Base-by-base conservation (phyloP, 2,888 invertebrate species). In the Lypha dubia region DNA sequence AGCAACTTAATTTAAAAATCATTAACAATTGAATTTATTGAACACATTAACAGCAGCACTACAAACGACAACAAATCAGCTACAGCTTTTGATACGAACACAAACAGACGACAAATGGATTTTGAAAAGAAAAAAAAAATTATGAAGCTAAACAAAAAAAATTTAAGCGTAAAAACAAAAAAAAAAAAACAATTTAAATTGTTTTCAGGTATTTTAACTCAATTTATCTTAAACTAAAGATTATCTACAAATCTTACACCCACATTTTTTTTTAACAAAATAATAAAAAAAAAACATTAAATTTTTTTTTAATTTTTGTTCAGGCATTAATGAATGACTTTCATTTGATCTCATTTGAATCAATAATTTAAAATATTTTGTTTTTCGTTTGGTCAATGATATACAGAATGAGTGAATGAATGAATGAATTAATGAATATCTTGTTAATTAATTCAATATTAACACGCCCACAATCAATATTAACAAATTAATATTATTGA, bases 11-110 rank as follows among this genome's bases (percentile, higher is more conserved):
- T 32, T n/a, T n/a, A n/a, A 44, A 46, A 53, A 63, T 71, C 58
- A n/a, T 65, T 73, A 63, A 79, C 71, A 77, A 67, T 38, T 70
- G 41, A 70, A 70, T 77, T 77, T 70, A 68, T 76, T 46, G 41
- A 51, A 74, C 24, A 63, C 46, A 58, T 56, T 24, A 51, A 76
- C 17, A 65, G 20, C 15, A 11, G 13, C 56, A 49, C 32, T 7
- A 49, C n/a, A 38, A 73, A 49, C 49, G 9, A 51, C 49, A 20
- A 20, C 73, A 73, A 62, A 38, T 28, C 51, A 63, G 24, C 41
- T 38, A 53, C 38, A 51, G 68, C 44, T 20, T 17, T 9, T 11
- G 3, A 7, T n/a, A n/a, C n/a, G n/a, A 6, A 41, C 8, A 35
- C 20, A 22, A 13, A 24, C 15, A 15, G 13, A 11, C 38, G 11